These are phyloP conservation scores for Meta bourneti DNA, from an alignment of 2,888 invertebrate genomes.

Conservation along the genomic window DNA sequence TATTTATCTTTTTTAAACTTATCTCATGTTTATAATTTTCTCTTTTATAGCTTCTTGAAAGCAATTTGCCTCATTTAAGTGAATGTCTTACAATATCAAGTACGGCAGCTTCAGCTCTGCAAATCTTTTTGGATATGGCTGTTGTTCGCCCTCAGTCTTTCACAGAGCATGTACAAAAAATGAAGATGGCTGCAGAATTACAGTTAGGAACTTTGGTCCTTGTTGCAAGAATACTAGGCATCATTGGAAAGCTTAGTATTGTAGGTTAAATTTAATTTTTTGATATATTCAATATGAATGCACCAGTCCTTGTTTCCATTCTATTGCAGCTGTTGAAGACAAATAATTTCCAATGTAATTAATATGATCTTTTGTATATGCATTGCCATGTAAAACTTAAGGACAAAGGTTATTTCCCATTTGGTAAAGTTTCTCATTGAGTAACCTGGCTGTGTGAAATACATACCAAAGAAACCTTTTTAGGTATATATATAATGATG, in stretches of 20 bases:
- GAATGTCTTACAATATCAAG: conserved; percentile 86
- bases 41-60: conserved; percentile 86
- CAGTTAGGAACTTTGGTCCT: conserved; percentile 79
- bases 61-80: conserved; percentile 90
- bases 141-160: conserved; percentile 87
- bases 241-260: conserved; percentile 81
- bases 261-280: conserved; percentile 78
- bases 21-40: background rate
- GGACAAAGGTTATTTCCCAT: too few species aligned
- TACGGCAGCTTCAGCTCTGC: conserved; percentile 85
- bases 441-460: too few species aligned
- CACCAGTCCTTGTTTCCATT: too few species aligned
- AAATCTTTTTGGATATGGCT: conserved; percentile 88
- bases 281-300: background rate
- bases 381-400: too few species aligned
- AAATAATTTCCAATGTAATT: too few species aligned
- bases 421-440: too few species aligned
- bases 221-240: conserved; percentile 81
- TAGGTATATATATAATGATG: too few species aligned
- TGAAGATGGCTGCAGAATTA: conserved; percentile 82
- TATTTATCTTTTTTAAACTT: background rate
- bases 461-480: too few species aligned
- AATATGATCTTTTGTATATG: too few species aligned
- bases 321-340: too few species aligned
- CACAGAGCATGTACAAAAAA: conserved; percentile 86